Base-by-base conservation (phyloP, 2,113 vertebrate genomes). In the Oryzias javanicus region DNA sequence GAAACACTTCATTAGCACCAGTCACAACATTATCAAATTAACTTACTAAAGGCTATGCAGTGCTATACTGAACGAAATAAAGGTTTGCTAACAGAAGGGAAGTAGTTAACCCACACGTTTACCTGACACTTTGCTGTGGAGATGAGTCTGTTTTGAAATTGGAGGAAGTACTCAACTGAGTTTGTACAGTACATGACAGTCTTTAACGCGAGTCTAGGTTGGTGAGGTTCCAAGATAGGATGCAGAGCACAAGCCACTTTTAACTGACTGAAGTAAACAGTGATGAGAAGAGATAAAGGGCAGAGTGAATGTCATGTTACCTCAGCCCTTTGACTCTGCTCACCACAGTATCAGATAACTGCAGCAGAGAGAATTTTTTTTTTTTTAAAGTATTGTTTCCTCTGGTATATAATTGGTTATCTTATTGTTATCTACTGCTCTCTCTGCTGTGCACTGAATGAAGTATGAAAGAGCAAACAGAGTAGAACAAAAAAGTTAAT, bases 291-390 rank as follows among this genome's bases (percentile, higher is more conserved):
- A 74, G 94, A 94, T 94, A 93, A 92, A 72, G 85, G 85, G 75
- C 79, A 88, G 85, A 89, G 88, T 92, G 91, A 92, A 91, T 76
- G 91, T 83, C 91, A 92, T 76, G 88, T 79, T 83, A 88, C 88
- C 86, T 88, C 88, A 84, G 89, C 90, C 89, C 88, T 93, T 92
- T 90, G 90, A 89, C 90, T 89, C 14, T 14, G 90, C 82, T 85
- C 88, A 90, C 92, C 90, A 81, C 93, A 94, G 78, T 78, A 94
- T 94, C 94, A 92, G 94, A 95, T 94, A 94, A 92, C 92, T 89
- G 78, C 89, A 85, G 82, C 91, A 92, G 91, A 57, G 22, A 19
- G 29, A 16, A 17, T 10, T 13, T 12, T 35, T 12, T 12, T 35
- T 35, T 35, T 27, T 27, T 27, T 27, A 3, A 35, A 35, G 35